Evolutionary conservation across 2,113 vertebrate species (phyloP), one percentile per base, ranked within the genome.

Genomic region (Bolborhynchus lineola): DNA sequence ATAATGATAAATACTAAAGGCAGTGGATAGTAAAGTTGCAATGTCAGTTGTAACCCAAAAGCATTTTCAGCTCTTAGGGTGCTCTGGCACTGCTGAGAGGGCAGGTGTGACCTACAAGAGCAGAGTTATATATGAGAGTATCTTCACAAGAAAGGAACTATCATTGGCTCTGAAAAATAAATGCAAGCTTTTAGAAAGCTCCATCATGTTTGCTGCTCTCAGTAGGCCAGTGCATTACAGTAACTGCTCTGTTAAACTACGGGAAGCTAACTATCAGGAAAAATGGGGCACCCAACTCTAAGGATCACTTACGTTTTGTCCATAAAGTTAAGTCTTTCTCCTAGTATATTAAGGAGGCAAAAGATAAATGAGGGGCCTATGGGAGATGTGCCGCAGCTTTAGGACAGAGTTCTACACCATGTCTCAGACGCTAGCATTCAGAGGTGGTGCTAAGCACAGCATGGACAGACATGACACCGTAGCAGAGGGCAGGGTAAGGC

Each of bases 391-490:
- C 44, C 7, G 26, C 33, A 28, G 24, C 41, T 63, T 77, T 60
- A 63, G 47, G 53, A 24, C 9, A 18, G 57, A 37, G 26, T 10
- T 20, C 23, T 20, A 31, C 1, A 0, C 3, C 26, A 2, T 11
- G 9, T 25, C 60, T 64, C 31, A 18, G 71, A 46, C 14, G 23
- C 19, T 0, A 0, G 37, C 10, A 4, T 16, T 29, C 14, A 29
- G 62, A n/a, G 18, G 13, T 16, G 62, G 59, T 12, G n/a, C 20
- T 15, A 55, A 63, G 20, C 65, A 50, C 41, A 8, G 42, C 33
- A 5, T 10, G 35, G 70, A 53, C 1, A 2, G 62, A 31, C 47
- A 14, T 1, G 2, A 3, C 3, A 2, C 35, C 0, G 0, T 13
- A 26, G 47, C 62, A 31, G 42, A 69, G 37, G 68, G 42, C 55